phyloP scores from a whole-genome alignment of 1,140 invertebrate species.

The Pteromalus puparum region DNA sequence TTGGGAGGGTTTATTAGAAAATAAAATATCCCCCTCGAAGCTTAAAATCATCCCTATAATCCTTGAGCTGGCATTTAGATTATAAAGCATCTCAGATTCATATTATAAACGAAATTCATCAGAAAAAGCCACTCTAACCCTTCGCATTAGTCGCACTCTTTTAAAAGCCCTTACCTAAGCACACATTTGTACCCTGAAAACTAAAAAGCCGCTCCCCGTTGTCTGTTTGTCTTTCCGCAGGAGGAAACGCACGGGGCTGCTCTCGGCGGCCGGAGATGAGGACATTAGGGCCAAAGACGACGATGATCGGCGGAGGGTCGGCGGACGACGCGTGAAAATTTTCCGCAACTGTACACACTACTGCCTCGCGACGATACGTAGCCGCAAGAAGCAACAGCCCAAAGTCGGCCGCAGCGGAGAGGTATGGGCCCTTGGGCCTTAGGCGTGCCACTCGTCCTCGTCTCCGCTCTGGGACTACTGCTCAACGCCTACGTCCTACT shows the following conservation, averaged over 20 bases:
- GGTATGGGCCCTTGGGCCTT: constrained; percentile 78
- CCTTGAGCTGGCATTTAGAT: too few relatives aligned
- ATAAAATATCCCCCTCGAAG: too few relatives aligned
- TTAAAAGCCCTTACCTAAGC: too few relatives aligned
- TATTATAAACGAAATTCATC: too few relatives aligned
- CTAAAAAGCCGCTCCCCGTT: too few relatives aligned
- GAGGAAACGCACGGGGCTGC: not conserved
- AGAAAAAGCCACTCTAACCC: too few relatives aligned
- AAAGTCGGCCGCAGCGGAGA: constrained; percentile 50
- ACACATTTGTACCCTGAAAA: too few relatives aligned
- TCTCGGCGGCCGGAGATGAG: constrained; percentile 14
- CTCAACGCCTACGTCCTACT: constrained; percentile 78
- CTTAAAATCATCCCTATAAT: too few relatives aligned
- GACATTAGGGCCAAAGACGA: not conserved
- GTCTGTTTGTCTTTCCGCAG: not conserved
- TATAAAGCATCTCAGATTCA: too few relatives aligned
- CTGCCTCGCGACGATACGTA: constrained; percentile 13
- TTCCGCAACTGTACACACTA: not conserved
- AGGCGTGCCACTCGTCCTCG: constrained; percentile 77
- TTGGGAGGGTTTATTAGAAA: too few relatives aligned
- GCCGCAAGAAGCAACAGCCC: not conserved
- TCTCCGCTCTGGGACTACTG: constrained; percentile 78
- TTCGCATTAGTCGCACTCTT: too few relatives aligned
- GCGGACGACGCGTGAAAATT: constrained; percentile 10
- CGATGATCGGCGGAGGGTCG: not conserved